These are phyloP conservation scores for Porites lutea DNA, from an alignment of 64 coral and sea anemone genomes.

Conservation along the genomic window DNA sequence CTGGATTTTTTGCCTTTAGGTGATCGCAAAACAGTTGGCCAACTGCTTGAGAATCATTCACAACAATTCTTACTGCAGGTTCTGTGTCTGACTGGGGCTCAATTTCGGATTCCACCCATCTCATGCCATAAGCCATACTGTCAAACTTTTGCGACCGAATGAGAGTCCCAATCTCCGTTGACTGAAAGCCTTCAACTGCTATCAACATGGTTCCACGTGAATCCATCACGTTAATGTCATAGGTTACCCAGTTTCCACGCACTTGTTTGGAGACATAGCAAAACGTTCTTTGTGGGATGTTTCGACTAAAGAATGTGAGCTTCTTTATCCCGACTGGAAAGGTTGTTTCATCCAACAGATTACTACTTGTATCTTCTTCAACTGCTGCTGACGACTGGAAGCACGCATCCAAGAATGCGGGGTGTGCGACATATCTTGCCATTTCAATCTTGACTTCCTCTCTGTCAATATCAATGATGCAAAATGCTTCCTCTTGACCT, in stretches of 20 bases:
- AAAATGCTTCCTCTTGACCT: constrained; percentile 41
- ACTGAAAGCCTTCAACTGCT: constrained; percentile 64
- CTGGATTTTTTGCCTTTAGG: constrained; percentile 19
- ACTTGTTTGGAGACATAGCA: constrained; percentile 71
- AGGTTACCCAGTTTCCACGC: constrained; percentile 33
- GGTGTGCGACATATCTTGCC: constrained; percentile 66
- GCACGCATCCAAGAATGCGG: constrained; percentile 67
- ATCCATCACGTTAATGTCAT: constrained; percentile 73
- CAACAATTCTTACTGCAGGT: constrained; percentile 37
- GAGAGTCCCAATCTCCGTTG: constrained; percentile 56
- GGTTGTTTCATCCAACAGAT: too few species aligned
- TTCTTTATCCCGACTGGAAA: constrained; percentile 59
- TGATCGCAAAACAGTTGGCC: constrained; percentile 33
- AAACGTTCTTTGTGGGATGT: constrained; percentile 61
- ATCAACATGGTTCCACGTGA: constrained; percentile 50
- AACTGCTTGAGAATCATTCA: constrained; percentile 65
- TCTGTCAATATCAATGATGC: constrained; percentile 63
- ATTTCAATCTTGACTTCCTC: constrained; percentile 9
- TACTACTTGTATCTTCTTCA: neutral
- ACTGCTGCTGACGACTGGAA: constrained; percentile 70
- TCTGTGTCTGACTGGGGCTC: neutral
- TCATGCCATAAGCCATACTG: constrained; percentile 42
- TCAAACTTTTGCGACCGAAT: constrained; percentile 58
- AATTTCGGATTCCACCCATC: constrained; percentile 55
- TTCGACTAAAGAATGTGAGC: constrained; percentile 44